Evolutionary conservation across 2,888 invertebrate species (phyloP), one percentile per base, ranked within the genome.

Genomic region (Megalurothrips usitatus): DNA sequence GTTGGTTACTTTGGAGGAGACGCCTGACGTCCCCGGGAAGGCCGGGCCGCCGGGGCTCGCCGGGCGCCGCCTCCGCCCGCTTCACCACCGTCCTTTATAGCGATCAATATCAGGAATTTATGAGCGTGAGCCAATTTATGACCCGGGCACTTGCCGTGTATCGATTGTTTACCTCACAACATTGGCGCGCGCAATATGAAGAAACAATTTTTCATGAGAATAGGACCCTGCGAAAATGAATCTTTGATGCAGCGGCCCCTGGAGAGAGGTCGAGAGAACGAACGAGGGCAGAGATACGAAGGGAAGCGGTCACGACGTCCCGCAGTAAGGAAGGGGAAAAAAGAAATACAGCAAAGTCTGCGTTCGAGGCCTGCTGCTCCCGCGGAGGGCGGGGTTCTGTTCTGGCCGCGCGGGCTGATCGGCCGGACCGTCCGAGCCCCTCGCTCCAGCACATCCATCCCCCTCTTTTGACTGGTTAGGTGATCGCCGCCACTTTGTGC

Each of bases 111-210:
- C 68, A 75, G 68, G 23, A 75, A 75, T 75, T 75, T 75, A 75
- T 75, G 68, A 75, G 68, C 23, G 12, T n/a, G 11, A 26, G 68
- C 68, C 23, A 75, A 75, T 75, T 75, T 75, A 75, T 75, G 68
- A 26, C 68, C 26, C 23, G 68, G 68, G 23, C 68, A 75, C 68
- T 75, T 75, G 68, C 68, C 68, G n/a, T 75, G 68, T 75, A 75
- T 75, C 68, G 68, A 75, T 75, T 75, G 68, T 75, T 75, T 75
- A 75, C 68, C 68, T 75, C 68, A 75, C 68, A 75, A 75, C 68
- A 75, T 75, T 75, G 68, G 68, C 26, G 68, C 68, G 68, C 68
- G 68, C 68, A 75, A 75, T 75, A 75, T 75, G 68, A 75, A 75
- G 68, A 10, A 75, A 75, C 68, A 75, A 75, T 75, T 75, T 75